Base-by-base conservation (phyloP, 1,140 invertebrate genomes). In the Andrena cerasifolii region DNA sequence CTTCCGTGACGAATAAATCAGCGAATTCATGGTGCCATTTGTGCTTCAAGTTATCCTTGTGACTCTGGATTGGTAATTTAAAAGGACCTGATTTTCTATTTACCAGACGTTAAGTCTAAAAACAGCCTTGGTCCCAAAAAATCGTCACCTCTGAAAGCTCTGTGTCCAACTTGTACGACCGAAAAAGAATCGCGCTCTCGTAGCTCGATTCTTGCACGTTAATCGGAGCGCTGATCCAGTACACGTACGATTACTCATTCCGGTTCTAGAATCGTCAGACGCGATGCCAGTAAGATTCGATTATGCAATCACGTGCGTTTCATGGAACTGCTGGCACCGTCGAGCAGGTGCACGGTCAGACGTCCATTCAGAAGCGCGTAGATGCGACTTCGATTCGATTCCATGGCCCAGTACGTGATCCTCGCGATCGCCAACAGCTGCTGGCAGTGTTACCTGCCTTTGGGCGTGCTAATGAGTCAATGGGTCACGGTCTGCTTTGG, bases 401-500 rank as follows among this genome's bases (percentile, higher is more conserved):
- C 47, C 40, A 21, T 40, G 28, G 6, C 53, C n/a, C 24, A n/a
- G 36, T 73, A 56, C 67, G 76, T 78, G 76, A 70, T 58, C 36
- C 14, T 16, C 47, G 40, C 36, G 68, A 56, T 58, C 10, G 76
- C 58, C 76, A 65, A 61, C 61, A 65, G 53, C 49, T 54, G 59
- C 16, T 78, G 75, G 31, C 66, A 54, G 14, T 28, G 14, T 49
- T 51, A 36, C 26, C 61, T 61, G 36, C 53, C 47, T 79, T 67
- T 26, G 71, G 45, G 7, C 2, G 45, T 56, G 43, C 26, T 61
- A 24, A 51, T 72, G 68, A 72, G 43, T 45, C 63, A 76, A 79
- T 79, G 26, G 72, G 78, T 79, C 78, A 76, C 53, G 71, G 72
- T 47, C 62, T 31, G 71, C 66, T 66, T 66, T 58, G 40, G 59